Conservation (phyloP, 2,888 invertebrate species). For the Lasius fuliginosus region DNA sequence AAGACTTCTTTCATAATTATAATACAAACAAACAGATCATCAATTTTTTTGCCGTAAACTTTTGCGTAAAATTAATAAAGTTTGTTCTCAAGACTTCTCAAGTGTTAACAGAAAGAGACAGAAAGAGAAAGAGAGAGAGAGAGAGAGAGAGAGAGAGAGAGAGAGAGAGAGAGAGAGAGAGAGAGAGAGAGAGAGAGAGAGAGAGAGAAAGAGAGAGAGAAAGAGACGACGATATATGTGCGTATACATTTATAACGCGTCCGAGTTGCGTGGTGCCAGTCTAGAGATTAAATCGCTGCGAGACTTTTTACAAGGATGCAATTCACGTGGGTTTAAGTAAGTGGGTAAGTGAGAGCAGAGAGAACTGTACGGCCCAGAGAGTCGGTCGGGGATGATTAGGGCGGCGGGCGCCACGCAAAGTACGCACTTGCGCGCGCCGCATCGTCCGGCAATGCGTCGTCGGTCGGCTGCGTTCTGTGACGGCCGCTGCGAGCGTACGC, state of each 20-base stretch:
- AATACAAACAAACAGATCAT: not conserved
- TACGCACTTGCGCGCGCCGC: conserved; percentile 58
- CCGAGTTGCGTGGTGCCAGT: not conserved
- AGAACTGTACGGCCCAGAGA: conserved; percentile 51
- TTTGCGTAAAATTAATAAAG: not conserved
- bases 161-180: not conserved
- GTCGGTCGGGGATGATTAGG: conserved; percentile 74
- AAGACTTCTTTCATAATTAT: not conserved
- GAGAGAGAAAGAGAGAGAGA: conserved; percentile 14
- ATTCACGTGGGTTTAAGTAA: conserved; percentile 48
- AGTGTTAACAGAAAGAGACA: not conserved
- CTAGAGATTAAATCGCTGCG: conserved; percentile 30
- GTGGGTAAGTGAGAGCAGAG: conserved; percentile 41
- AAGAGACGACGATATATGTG: not conserved
- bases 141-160: conserved; percentile 15
- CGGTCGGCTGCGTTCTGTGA: conserved; percentile 68
- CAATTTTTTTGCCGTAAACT: not conserved
- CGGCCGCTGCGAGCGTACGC: conserved; percentile 68
- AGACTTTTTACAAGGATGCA: conserved; percentile 33
- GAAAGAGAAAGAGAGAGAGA: not conserved
- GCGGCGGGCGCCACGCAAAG: conserved; percentile 72
- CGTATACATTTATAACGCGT: conserved; percentile 28
- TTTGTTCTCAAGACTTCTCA: not conserved
- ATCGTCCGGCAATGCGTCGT: conserved; percentile 7
- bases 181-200: not conserved